These are phyloP conservation scores for Nymphalis io DNA, from an alignment of 1,140 invertebrate species.

Conservation along the genomic window DNA sequence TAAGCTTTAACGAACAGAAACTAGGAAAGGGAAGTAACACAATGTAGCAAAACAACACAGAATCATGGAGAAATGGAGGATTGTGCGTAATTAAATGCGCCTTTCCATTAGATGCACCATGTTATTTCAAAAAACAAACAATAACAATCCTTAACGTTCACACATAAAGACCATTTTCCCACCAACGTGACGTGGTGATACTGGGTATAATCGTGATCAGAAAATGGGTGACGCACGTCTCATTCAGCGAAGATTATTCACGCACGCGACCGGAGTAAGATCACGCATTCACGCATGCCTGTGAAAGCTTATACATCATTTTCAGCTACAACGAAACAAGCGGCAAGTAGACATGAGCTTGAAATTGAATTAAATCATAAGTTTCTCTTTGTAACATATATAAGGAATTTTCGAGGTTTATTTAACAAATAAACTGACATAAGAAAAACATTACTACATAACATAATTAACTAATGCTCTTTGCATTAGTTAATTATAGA, in stretches of 20 bases:
- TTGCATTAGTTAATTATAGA: not conserved
- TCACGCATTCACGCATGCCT: conserved; percentile 31
- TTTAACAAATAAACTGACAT: not conserved
- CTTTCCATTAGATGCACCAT: conserved; percentile 29
- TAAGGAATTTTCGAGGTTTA: not conserved
- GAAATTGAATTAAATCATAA: not conserved
- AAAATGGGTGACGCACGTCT: conserved; percentile 38
- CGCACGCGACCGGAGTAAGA: conserved; percentile 33
- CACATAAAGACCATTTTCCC: conserved; percentile 6
- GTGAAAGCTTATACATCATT: conserved; percentile 29
- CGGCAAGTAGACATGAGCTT: not conserved
- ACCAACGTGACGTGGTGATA: not conserved
- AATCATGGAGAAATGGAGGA: conserved; percentile 35
- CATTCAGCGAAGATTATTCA: conserved; percentile 36
- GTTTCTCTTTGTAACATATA: not conserved
- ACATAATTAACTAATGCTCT: too few relatives aligned
- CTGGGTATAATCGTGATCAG: conserved; percentile 29
- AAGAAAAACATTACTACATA: too few relatives aligned
- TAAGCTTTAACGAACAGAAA: conserved; percentile 15
- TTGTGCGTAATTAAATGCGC: conserved; percentile 39
- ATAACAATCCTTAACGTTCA: not conserved
- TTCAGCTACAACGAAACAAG: not conserved
- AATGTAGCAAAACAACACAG: conserved; percentile 33
- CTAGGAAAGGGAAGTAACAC: conserved; percentile 32
- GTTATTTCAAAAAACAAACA: not conserved